Base-by-base conservation (phyloP, 2,888 invertebrate genomes). In the Actias luna region DNA sequence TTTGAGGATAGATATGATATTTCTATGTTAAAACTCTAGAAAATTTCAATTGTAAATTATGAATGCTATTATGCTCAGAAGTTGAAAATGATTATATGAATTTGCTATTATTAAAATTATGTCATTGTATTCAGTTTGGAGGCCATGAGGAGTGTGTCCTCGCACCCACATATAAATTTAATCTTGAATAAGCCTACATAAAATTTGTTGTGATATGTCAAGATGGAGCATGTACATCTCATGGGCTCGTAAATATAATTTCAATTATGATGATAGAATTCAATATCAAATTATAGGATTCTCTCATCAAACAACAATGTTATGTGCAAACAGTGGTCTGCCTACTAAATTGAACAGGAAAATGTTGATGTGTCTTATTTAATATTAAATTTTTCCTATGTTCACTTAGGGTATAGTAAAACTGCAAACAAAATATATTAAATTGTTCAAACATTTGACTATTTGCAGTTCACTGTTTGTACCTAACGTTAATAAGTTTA, bases 21-120 rank as follows among this genome's bases (percentile, higher is more conserved):
- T 79, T 83, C 84, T 88, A 83, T 89, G 72, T 84, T 87, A 84
- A 85, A n/a, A 82, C 85, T 84, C 83, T 80, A 77, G 75, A 79
- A 82, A 84, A 85, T 72, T 87, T 84, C 84, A 82, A 79, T 80
- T 83, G 42, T 82, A 84, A 82, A 78, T 78, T 85, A 82, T 86
- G 85, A 77, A 84, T 81, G 83, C 78, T 72, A 76, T 82, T 82
- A 79, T 77, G 82, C 87, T 88, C 85, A 83, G 84, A 85, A 87
- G 84, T 87, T 84, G 75, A 74, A 73, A 75, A 76, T 76, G 76
- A 68, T 75, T 73, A 74, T 73, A 73, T 76, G 70, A 68, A 75
- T 68, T 73, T 70, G 68, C 71, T 70, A 68, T 70, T 72, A 73
- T 73, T 76, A 73, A 57, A 61, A 63, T 58, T 74, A 74, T 75